Conservation (phyloP, 92 coral and sea anemone species). For the Porites lobata region DNA sequence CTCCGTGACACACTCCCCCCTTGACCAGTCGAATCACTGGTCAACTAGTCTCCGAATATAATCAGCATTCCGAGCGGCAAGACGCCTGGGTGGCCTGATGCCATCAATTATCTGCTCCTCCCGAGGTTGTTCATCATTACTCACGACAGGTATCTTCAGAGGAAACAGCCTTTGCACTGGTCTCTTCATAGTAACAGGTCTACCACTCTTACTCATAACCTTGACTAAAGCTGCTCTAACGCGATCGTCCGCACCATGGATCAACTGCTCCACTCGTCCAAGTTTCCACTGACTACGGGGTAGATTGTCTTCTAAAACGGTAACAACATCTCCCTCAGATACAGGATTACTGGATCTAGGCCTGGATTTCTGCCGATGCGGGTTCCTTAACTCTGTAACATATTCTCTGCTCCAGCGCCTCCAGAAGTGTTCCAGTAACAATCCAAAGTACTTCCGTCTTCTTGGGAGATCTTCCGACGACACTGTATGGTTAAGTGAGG, state of each 20-base stretch:
- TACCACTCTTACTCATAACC: conserved; percentile 26
- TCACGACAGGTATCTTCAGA: conserved; percentile 13
- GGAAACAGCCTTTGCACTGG: conserved; percentile 55
- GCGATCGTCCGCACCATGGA: conserved; percentile 28
- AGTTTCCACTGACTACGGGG: conserved; percentile 45
- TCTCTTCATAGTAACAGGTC: conserved; percentile 5
- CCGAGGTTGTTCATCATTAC: background rate
- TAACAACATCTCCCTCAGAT: conserved; percentile 51
- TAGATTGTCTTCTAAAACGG: conserved; percentile 47
- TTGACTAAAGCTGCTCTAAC: conserved; percentile 42
- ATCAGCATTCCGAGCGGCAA: conserved; percentile 10
- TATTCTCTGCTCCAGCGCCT: conserved; percentile 52
- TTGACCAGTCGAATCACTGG: background rate
- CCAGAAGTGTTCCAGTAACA: conserved; percentile 47
- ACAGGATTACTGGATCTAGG: conserved; percentile 3
- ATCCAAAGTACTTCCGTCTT: conserved; percentile 28
- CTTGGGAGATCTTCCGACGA: conserved; percentile 15
- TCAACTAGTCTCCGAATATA: conserved; percentile 13
- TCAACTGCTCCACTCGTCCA: conserved; percentile 46
- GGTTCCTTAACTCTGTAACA: conserved; percentile 40
- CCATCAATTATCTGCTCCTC: background rate
- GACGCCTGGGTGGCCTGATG: background rate
- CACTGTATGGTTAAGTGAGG: background rate
- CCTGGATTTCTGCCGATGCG: conserved; percentile 25
- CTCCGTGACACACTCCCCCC: background rate